Evolutionary conservation across 2,113 vertebrate species (phyloP).

Genomic region (Telmatochromis sp.): DNA sequence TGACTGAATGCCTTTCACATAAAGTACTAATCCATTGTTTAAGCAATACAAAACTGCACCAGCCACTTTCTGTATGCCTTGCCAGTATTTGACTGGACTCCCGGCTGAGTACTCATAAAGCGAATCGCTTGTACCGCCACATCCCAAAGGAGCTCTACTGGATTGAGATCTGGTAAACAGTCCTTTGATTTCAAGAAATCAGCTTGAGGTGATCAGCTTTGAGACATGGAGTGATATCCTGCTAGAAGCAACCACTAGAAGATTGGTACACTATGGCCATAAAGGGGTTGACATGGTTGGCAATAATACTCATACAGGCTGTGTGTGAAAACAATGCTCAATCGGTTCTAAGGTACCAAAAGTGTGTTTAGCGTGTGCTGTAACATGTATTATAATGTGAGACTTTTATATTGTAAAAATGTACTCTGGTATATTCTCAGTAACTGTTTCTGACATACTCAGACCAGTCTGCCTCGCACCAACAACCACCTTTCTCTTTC

Average conservation of each 20-base stretch:
- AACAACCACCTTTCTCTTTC: neutral
- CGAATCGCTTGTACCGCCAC: neutral
- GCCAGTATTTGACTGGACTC: neutral
- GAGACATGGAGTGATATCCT: neutral
- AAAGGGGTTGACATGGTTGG: neutral
- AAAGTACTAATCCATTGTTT: neutral
- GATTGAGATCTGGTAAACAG: neutral
- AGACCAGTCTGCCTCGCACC: neutral
- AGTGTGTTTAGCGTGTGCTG: neutral
- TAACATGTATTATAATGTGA: neutral
- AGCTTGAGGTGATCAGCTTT: neutral
- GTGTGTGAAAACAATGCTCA: neutral
- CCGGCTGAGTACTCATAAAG: neutral
- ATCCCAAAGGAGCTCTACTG: neutral
- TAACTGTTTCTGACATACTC: neutral
- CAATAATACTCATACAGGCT: neutral
- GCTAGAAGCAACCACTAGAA: neutral
- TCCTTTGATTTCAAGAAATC: neutral
- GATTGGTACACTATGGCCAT: neutral
- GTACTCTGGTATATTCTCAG: neutral
- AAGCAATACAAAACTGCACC: neutral
- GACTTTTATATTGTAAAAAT: neutral
- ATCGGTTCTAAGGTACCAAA: neutral
- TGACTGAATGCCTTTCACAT: neutral
- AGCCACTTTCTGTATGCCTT: neutral